Conservation (phyloP, 2,888 invertebrate genomes). For the Luffia ferchaultella region DNA sequence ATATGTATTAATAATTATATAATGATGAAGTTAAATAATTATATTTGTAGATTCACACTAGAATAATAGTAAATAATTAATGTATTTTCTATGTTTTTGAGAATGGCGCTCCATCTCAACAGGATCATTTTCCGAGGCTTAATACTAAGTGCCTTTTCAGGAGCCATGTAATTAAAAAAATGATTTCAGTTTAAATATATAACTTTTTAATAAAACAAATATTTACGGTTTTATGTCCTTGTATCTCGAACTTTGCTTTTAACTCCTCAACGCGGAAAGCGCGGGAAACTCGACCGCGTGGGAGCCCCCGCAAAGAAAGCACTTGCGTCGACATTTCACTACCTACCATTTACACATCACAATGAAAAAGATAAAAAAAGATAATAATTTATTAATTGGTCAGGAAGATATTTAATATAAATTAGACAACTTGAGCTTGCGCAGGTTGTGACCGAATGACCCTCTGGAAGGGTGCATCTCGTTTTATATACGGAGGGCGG, state of each 20-base stretch:
- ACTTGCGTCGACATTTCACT: not conserved
- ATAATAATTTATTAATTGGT: too few relatives aligned
- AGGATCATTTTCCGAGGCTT: too few relatives aligned
- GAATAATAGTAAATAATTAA: too few relatives aligned
- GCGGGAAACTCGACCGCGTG: slow-evolving; percentile 28
- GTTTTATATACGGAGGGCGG: slow-evolving; percentile 13
- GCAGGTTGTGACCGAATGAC: slow-evolving; percentile 16
- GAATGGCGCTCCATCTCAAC: too few relatives aligned
- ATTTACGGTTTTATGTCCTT: not conserved
- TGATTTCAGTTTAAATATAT: not conserved
- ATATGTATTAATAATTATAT: too few relatives aligned
- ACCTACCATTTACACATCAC: not conserved
- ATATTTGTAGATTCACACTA: too few relatives aligned
- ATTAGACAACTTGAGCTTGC: slow-evolving; percentile 12
- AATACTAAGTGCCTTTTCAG: too few relatives aligned
- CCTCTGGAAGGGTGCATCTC: slow-evolving; percentile 5
- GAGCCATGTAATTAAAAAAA: too few relatives aligned
- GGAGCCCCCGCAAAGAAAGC: slow-evolving; percentile 27
- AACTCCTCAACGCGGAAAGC: slow-evolving; percentile 18
- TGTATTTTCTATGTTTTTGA: too few relatives aligned
- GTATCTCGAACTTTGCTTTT: not conserved
- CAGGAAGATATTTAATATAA: too few relatives aligned
- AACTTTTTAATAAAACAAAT: not conserved
- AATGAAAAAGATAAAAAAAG: too few relatives aligned
- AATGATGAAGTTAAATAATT: too few relatives aligned